These are phyloP conservation scores for Halictus rubicundus DNA, from an alignment of 1,140 invertebrate species.

Conservation along the genomic window DNA sequence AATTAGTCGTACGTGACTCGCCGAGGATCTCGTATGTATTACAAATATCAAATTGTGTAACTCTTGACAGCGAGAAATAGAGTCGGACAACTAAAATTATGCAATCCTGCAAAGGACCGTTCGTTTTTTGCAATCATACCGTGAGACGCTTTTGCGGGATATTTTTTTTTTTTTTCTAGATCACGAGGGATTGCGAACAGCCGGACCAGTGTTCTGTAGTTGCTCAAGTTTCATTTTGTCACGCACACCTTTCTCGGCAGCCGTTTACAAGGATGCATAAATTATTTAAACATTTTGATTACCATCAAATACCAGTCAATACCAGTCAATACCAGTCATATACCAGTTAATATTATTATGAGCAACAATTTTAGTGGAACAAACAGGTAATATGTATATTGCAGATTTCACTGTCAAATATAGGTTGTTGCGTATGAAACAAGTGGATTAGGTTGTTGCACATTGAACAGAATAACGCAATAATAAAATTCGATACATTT, in stretches of 20 bases:
- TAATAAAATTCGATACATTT: no score
- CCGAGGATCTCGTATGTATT: not conserved
- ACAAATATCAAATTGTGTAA: not conserved
- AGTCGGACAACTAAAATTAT: not conserved
- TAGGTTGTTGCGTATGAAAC: no score
- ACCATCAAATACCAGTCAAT: no score
- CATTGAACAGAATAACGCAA: no score
- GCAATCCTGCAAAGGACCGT: constrained; percentile 8
- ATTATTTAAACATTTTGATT: not conserved
- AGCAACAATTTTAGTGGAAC: no score
- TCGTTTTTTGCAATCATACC: not conserved
- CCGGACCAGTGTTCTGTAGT: not conserved
- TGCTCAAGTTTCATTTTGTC: not conserved
- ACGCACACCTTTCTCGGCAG: not conserved
- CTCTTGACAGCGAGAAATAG: not conserved
- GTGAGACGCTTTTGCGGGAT: no score
- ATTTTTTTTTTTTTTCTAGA: not conserved
- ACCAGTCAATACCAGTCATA: no score
- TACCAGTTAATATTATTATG: no score
- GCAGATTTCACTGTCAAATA: no score
- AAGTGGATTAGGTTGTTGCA: no score
- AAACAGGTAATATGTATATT: no score
- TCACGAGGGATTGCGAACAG: no score
- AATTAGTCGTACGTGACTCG: not conserved
- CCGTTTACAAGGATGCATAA: not conserved